Evolutionary conservation across 2,797 vertebrate genomes (phyloP).

Genomic region (Sebastes steindachneri): DNA sequence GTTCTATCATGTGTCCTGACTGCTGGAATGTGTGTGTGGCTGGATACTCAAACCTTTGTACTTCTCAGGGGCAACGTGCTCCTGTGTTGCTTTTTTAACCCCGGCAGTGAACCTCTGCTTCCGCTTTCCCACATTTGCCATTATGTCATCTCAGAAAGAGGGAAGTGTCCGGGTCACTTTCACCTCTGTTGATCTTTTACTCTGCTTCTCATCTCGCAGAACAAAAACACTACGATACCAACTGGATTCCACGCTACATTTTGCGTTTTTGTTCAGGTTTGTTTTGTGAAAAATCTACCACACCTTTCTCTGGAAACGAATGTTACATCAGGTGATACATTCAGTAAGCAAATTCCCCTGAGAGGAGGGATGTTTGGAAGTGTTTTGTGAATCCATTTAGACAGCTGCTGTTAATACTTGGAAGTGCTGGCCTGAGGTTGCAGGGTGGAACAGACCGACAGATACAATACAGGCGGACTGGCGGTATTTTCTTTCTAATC

Average conservation of each 20-base stretch:
- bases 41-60: constrained; percentile 1
- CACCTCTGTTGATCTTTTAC: background rate
- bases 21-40: constrained; percentile 5
- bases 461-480: constrained; percentile 1
- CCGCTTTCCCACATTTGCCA: constrained; percentile 46
- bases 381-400: constrained; percentile 61
- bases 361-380: constrained; percentile 55
- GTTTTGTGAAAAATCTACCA: constrained; percentile 11
- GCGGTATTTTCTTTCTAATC: background rate
- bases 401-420: constrained; percentile 69
- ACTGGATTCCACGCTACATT: constrained; percentile 1
- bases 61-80: constrained; percentile 1
- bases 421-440: constrained; percentile 20
- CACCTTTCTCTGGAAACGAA: constrained; percentile 33
- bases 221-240: background rate
- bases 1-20: constrained; percentile 5
- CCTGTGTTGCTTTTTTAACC: constrained; percentile 53
- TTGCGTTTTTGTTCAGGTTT: constrained; percentile 16
- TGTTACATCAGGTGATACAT: constrained; percentile 46
- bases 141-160: constrained; percentile 43
- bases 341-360: constrained; percentile 41
- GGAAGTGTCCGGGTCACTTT: constrained; percentile 41
- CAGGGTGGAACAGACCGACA: constrained; percentile 20
- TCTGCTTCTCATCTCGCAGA: background rate
- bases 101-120: constrained; percentile 23